A percentile compares a stretch with the other conserved stretches of the same genome.
These are phyloP conservation scores for Garrulus glandarius DNA, from an alignment of 2,797 vertebrate genomes.

Conservation along the genomic window DNA sequence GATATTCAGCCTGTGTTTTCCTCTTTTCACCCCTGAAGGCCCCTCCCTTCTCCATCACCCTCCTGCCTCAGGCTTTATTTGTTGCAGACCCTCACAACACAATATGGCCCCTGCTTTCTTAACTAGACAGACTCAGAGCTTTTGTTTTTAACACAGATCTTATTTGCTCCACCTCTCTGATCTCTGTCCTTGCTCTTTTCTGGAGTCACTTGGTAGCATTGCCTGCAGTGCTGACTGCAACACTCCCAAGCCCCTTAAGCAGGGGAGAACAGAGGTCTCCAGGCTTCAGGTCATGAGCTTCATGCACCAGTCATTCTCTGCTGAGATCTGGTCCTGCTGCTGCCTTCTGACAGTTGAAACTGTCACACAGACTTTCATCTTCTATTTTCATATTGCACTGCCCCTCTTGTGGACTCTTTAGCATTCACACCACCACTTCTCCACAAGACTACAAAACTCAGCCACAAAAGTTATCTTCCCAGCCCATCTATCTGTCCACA, in stretches of 20 bases:
- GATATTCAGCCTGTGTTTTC: neutral
- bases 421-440: conserved; percentile 21
- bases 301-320: neutral
- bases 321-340: neutral
- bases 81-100: neutral
- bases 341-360: conserved; percentile 44
- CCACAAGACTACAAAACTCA: conserved; percentile 42
- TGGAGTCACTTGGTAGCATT: neutral
- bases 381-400: conserved; percentile 47
- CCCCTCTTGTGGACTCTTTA: conserved; percentile 27
- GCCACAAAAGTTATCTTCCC: conserved; percentile 52
- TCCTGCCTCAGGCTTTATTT: neutral
- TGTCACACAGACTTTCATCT: conserved; percentile 34
- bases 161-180: neutral
- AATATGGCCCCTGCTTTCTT: neutral
- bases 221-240: neutral
- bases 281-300: neutral
- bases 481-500: conserved; percentile 52
- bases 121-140: neutral
- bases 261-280: neutral
- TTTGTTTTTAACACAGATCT: neutral
- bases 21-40: neutral
- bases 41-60: neutral
- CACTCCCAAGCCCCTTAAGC: neutral
- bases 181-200: neutral